Base-by-base conservation (phyloP, 2,888 invertebrate species). In the Unio delphinus region DNA sequence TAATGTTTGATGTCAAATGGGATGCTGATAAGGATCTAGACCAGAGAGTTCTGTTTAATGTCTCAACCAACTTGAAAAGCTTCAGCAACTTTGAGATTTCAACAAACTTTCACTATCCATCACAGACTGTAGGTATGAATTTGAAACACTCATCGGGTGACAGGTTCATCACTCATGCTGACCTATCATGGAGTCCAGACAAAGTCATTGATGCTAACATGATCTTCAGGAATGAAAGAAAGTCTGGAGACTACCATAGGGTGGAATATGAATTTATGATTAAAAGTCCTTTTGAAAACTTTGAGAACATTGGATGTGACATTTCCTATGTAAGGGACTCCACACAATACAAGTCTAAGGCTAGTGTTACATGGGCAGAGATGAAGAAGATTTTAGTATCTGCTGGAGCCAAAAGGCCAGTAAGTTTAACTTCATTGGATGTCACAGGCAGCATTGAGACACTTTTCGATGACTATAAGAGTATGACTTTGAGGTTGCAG, bases 1-100 rank as follows among this genome's bases (percentile, higher is more conserved):
- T 69, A 5, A 68, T 76, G 26, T 55, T 82, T 30, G 79, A 81
- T 62, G 67, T 81, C 20, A 75, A 79, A 30, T 84, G 83, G 84
- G 80, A 84, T 72, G 84, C 80, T 23, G 78, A 81, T 30, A 76
- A 73, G 7, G 72, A 78, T 59, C 60, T 67, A 58, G 79, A 77
- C 65, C 74, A 72, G 15, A 73, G 79, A 56, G 76, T 79, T 64
- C 45, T 78, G 20, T 57, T 73, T 18, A 77, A 77, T 60, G 67
- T 68, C 6, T 74, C 79, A 18, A 69, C 65, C 26, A 73, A 76
- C 63, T 68, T 72, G 55, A 73, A 73, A 55, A 70, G 69, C 4
- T 61, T 70, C 68, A 67, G 74, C 60, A 73, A 81, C 67, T 77
- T 80, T 74, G 79, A 74, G 23, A 69, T 73, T 28, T 64, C 62